Conservation (phyloP, 2,113 vertebrate genomes). For the Lanius collurio region DNA sequence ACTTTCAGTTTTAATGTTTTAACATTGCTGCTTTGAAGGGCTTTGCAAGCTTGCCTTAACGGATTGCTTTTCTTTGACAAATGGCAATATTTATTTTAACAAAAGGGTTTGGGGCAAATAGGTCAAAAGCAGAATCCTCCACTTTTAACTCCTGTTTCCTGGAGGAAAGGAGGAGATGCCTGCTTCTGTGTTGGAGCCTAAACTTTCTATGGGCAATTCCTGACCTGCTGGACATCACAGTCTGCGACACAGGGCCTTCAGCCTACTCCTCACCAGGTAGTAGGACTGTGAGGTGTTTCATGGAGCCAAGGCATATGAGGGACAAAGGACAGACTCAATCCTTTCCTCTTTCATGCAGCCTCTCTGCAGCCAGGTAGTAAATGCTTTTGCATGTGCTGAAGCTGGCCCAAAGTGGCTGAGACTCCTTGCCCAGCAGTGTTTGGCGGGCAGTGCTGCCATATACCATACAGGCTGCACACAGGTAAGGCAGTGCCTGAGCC, state of each 20-base stretch:
- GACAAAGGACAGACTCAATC: neutral
- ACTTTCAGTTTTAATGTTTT: constrained; percentile 25
- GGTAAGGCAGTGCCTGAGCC: neutral
- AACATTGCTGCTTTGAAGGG: neutral
- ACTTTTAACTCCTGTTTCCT: neutral
- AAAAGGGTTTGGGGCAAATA: neutral
- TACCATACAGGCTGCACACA: fast-evolving
- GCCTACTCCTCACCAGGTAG: neutral
- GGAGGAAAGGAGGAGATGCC: neutral
- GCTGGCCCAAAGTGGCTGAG: neutral
- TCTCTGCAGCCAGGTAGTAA: neutral
- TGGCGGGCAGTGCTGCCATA: neutral
- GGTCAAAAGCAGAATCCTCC: neutral
- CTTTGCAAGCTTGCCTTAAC: neutral
- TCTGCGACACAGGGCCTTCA: neutral
- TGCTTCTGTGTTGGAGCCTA: neutral
- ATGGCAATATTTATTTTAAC: neutral
- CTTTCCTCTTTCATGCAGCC: neutral
- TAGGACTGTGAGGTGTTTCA: neutral
- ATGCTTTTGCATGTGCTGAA: neutral
- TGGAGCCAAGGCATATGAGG: fast-evolving
- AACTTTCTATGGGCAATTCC: neutral
- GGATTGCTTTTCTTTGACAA: neutral
- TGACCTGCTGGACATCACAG: neutral
- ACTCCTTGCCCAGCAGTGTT: neutral